Evolutionary conservation across 30 jellyfish, hydroid and myxozoan genomes (phyloP).

Genomic region (Rhopilema esculentum): DNA sequence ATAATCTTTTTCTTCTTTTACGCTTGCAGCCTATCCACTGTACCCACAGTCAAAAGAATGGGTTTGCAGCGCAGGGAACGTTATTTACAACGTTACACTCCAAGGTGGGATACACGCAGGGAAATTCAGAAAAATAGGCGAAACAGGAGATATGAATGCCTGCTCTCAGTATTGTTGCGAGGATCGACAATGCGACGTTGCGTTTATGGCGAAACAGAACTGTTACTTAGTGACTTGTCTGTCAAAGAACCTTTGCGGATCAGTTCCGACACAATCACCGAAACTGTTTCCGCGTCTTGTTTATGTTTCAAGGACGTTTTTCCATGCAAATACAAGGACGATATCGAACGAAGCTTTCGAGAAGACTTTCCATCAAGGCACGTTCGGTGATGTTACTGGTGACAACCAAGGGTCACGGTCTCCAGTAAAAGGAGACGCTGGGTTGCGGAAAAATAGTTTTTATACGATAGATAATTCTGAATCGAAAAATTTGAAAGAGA

Average conservation of each 20-base stretch:
- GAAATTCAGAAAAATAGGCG: slow-evolving; percentile 89
- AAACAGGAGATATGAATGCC: slow-evolving; percentile 62
- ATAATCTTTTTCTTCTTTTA: no score
- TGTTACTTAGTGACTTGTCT: slow-evolving; percentile 92
- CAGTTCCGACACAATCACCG: slow-evolving; percentile 87
- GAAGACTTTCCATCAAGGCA: slow-evolving; percentile 11
- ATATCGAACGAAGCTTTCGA: slow-evolving; percentile 17
- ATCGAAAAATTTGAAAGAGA: slow-evolving; percentile 45
- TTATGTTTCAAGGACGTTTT: slow-evolving; percentile 75
- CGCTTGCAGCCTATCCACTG: slow-evolving; percentile 74
- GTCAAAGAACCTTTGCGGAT: slow-evolving; percentile 77
- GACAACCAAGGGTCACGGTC: not conserved
- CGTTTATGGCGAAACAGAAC: slow-evolving; percentile 91
- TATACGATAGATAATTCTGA: slow-evolving; percentile 38
- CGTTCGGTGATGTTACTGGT: slow-evolving; percentile 65
- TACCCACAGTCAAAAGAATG: slow-evolving; percentile 84
- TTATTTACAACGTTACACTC: slow-evolving; percentile 82
- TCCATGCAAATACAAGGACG: slow-evolving; percentile 38
- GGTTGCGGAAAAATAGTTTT: not conserved
- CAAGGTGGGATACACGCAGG: slow-evolving; percentile 98
- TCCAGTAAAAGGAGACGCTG: not conserved
- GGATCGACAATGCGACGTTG: slow-evolving; percentile 90
- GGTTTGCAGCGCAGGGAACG: slow-evolving; percentile 91
- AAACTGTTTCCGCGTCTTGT: slow-evolving; percentile 78
- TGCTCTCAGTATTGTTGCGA: slow-evolving; percentile 94